Evolutionary conservation across 1,140 invertebrate species (phyloP), one percentile per base, ranked within the genome.

Genomic region (Pseudachorutes palmiensis): DNA sequence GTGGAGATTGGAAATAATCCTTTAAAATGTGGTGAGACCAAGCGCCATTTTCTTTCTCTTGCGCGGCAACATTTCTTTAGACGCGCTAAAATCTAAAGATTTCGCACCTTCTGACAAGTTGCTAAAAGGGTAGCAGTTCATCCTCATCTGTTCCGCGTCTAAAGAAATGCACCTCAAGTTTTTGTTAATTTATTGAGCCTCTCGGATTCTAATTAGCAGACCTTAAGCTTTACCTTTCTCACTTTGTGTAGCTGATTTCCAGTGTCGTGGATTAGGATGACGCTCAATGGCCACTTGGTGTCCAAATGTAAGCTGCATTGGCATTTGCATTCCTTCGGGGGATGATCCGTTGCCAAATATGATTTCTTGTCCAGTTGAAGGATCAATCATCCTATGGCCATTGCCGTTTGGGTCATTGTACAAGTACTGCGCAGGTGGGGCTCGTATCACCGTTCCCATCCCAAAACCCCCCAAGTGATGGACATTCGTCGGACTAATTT

Each of bases 151-250:
- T 45, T 45, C 36, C 9, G 36, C 36, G 9, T 45, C 36, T 45
- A 45, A 45, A 45, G 36, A 45, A 45, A 45, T 45, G 19, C 36
- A 45, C 36, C 9, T 12, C 9, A 45, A 19, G 9, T 12, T 19
- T 45, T 9, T 45, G 36, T 9, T 45, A 45, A 45, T 45, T 45
- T 45, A 45, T 12, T 45, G 19, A 45, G 36, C 9, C n/a, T n/a
- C n/a, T n/a, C n/a, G n/a, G n/a, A n/a, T n/a, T n/a, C n/a, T n/a
- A n/a, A n/a, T n/a, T n/a, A n/a, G n/a, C n/a, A n/a, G n/a, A n/a
- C n/a, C n/a, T n/a, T n/a, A n/a, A n/a, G n/a, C n/a, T n/a, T 51
- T 67, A 74, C 71, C 71, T 72, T 73, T 73, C 66, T 74, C 70
- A 61, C 26, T 65, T 55, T 74, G 71, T 60, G 36, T 62, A 12